Evolutionary conservation across 2,797 vertebrate species (phyloP), one percentile per base, ranked within the genome.

Genomic region (Luscinia megarhynchos): DNA sequence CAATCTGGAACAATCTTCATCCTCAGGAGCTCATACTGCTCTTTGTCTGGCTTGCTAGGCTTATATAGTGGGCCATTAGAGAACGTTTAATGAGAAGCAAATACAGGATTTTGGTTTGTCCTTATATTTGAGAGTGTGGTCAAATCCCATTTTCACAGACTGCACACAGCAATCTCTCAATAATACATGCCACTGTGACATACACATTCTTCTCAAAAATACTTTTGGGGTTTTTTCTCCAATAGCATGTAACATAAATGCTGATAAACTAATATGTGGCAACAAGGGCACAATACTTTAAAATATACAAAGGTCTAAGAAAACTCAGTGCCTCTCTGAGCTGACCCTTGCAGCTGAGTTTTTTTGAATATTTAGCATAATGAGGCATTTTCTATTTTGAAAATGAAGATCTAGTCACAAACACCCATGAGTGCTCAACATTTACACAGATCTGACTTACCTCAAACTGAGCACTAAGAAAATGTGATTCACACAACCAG

Each of bases 211-310:
- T 73, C n/a, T 36, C 34, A 57, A 18, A 70, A 62, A n/a, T 55
- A n/a, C 2, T 15, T 51, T 17, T 27, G 20, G 5, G 8, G 0
- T 10, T 21, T 59, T 36, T 59, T 48, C n/a, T 6, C 40, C 26
- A 68, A 27, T 26, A 89, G 7, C 18, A 20, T 15, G 8, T 59
- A 23, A 66, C 10, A 78, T 48, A 72, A 89, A 70, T 57, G 38
- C 43, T 34, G n/a, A 80, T 40, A 50, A 87, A 87, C 7, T 43
- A 57, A 9, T 12, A 57, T 0, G 2, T 34, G 18, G 62, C 34
- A 86, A 69, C 11, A 86, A 85, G 86, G n/a, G 26, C 66, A 73
- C 1, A 43, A 18, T 54, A 78, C 68, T 75, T 78, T 45, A 66
- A 75, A 75, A 87, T 15, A 16, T 9, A 38, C 5, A 81, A 48